Evolutionary conservation across 2,888 invertebrate genomes (phyloP).

Genomic region (Plemyria rubiginata): DNA sequence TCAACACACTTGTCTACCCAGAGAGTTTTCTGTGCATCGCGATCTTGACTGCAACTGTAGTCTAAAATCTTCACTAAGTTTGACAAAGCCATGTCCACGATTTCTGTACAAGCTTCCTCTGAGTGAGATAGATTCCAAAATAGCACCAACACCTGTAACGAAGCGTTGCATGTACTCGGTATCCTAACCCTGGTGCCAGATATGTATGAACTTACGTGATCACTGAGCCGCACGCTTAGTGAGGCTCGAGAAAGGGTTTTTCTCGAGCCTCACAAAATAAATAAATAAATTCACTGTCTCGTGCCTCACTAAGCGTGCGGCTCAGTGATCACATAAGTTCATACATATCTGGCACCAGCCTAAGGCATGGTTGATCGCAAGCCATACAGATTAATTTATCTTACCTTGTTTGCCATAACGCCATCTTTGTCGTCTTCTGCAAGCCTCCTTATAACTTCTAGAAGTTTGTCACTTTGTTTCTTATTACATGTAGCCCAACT

Average conservation of each 20-base stretch:
- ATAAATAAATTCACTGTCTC: too few relatives aligned
- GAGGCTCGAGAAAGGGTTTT: too few relatives aligned
- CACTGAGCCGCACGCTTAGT: too few relatives aligned
- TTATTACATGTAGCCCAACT: conserved; percentile 98
- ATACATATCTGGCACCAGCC: too few relatives aligned
- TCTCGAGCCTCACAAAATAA: too few relatives aligned
- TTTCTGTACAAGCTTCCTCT: conserved; percentile 97
- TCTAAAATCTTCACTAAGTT: conserved; percentile 99
- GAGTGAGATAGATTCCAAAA: conserved; percentile 99
- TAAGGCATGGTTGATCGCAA: background rate
- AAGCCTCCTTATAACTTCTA: conserved; percentile 96
- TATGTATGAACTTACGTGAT: too few relatives aligned
- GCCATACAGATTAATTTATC: background rate
- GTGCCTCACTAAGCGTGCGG: too few relatives aligned
- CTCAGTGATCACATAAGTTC: too few relatives aligned
- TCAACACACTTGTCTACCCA: conserved; percentile 98
- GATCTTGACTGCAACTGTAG: conserved; percentile 98
- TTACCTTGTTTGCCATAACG: conserved; percentile 98
- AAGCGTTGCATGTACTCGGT: background rate
- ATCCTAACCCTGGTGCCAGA: too few relatives aligned
- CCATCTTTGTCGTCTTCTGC: conserved; percentile 99
- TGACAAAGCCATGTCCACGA: conserved; percentile 97
- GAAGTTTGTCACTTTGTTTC: conserved; percentile 96
- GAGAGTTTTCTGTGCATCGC: conserved; percentile 97
- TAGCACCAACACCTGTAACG: conserved; percentile 90